Percentiles rank a stretch among this genome's conserved stretches.
phyloP scores from a whole-genome alignment of 2,888 invertebrate species.

The Platypus cylindrus region DNA sequence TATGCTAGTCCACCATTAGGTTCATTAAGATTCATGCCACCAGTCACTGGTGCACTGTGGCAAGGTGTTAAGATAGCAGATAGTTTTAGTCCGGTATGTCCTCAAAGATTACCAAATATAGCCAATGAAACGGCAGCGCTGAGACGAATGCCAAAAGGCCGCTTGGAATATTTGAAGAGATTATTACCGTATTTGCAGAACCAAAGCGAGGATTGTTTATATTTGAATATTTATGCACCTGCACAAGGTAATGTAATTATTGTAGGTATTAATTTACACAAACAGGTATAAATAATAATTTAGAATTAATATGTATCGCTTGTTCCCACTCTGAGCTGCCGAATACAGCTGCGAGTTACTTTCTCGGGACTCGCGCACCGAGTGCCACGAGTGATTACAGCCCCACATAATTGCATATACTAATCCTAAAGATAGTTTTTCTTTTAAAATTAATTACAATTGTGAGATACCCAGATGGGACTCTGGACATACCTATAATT shows the following conservation, averaged over 20 bases:
- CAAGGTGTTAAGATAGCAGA: slow-evolving; percentile 79
- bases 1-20: slow-evolving; percentile 89
- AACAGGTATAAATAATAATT: too few species aligned
- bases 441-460: too few species aligned
- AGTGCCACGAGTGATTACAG: too few species aligned
- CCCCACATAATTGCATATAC: too few species aligned
- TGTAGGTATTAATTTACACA: not conserved
- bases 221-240: slow-evolving; percentile 93
- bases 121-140: slow-evolving; percentile 72
- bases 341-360: too few species aligned
- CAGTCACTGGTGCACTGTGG: slow-evolving; percentile 88
- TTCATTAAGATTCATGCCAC: slow-evolving; percentile 88
- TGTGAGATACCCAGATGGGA: too few species aligned
- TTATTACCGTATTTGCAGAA: slow-evolving; percentile 77
- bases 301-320: too few species aligned
- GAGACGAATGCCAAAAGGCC: slow-evolving; percentile 75
- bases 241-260: slow-evolving; percentile 59
- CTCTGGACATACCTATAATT: too few species aligned
- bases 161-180: slow-evolving; percentile 77
- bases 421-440: too few species aligned
- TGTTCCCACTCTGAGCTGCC: too few species aligned
- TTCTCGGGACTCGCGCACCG: too few species aligned
- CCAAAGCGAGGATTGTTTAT: slow-evolving; percentile 94
- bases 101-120: slow-evolving; percentile 79
- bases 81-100: slow-evolving; percentile 81